phyloP scores from a whole-genome alignment of 2,888 invertebrate genomes.

The Hybos culiciformis region DNA sequence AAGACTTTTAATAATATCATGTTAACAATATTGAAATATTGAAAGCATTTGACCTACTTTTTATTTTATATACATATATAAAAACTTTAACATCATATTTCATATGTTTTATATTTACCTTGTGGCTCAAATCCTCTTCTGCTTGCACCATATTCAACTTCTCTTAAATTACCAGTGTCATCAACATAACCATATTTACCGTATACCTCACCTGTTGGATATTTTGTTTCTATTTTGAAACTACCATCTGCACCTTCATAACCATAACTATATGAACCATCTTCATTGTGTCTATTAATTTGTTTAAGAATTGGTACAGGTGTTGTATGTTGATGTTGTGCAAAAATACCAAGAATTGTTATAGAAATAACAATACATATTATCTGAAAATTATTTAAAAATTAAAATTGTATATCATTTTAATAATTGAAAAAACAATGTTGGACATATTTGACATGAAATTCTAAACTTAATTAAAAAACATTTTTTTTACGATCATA shows the following conservation, averaged over 20 bases:
- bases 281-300: constrained; percentile 73
- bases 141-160: constrained; percentile 76
- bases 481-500: too few species aligned
- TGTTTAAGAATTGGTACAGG: constrained; percentile 72
- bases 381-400: too few species aligned
- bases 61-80: too few species aligned
- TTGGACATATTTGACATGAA: too few species aligned
- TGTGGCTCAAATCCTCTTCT: constrained; percentile 69
- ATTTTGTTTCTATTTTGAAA: constrained; percentile 79
- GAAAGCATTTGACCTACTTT: too few species aligned
- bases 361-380: not conserved
- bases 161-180: constrained; percentile 56
- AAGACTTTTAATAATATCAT: too few species aligned
- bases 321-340: constrained; percentile 46
- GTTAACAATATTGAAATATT: too few species aligned
- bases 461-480: too few species aligned
- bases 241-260: constrained; percentile 78
- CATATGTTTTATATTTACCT: constrained; percentile 41
- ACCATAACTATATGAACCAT: constrained; percentile 78
- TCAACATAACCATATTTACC: constrained; percentile 87
- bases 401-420: too few species aligned
- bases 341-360: constrained; percentile 24
- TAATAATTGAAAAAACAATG: too few species aligned
- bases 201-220: constrained; percentile 66
- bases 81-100: too few species aligned